These are phyloP conservation scores for Chelon labrosus DNA, from an alignment of 2,797 vertebrate species.

Conservation along the genomic window DNA sequence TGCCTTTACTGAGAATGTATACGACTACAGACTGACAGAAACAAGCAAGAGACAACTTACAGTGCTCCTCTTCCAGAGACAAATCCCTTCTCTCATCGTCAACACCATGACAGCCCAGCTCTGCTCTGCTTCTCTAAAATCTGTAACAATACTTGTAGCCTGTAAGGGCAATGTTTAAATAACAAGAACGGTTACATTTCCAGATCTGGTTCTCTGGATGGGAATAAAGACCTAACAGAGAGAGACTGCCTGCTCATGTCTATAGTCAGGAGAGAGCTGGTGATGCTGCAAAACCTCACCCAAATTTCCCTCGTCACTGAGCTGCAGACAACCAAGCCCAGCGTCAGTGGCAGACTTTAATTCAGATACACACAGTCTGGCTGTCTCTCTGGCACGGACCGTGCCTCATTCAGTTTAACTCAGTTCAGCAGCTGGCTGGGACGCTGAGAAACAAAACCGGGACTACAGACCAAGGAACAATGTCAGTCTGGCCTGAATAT, in stretches of 20 bases:
- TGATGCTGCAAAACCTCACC: slow-evolving; percentile 60
- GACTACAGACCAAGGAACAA: slow-evolving; percentile 30
- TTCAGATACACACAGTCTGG: slow-evolving; percentile 40
- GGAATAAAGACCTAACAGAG: slow-evolving; percentile 3
- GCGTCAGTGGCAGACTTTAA: slow-evolving; percentile 36
- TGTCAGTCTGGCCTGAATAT: slow-evolving; percentile 40
- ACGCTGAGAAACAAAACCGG: slow-evolving; percentile 29
- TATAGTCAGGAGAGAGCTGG: slow-evolving; percentile 21
- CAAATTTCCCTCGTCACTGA: slow-evolving; percentile 41
- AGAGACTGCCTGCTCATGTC: slow-evolving; percentile 33
- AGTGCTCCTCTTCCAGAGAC: slow-evolving; percentile 39
- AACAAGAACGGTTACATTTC: slow-evolving; percentile 7
- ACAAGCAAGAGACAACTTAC: slow-evolving; percentile 43
- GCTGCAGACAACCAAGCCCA: slow-evolving; percentile 45
- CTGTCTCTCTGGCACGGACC: slow-evolving; percentile 30
- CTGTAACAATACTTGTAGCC: slow-evolving; percentile 3
- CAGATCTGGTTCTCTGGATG: slow-evolving; percentile 1
- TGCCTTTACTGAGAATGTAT: slow-evolving; percentile 4
- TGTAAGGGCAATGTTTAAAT: not conserved
- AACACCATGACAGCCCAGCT: slow-evolving; percentile 49
- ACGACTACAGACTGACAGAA: slow-evolving; percentile 3
- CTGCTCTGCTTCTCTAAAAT: slow-evolving; percentile 24
- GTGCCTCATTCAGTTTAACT: slow-evolving; percentile 33
- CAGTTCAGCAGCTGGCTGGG: slow-evolving; percentile 47
- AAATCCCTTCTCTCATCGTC: slow-evolving; percentile 47